Evolutionary conservation across 37 sponge, comb jelly and placozoan species (phyloP).

Genomic region (Crambe crambe): DNA sequence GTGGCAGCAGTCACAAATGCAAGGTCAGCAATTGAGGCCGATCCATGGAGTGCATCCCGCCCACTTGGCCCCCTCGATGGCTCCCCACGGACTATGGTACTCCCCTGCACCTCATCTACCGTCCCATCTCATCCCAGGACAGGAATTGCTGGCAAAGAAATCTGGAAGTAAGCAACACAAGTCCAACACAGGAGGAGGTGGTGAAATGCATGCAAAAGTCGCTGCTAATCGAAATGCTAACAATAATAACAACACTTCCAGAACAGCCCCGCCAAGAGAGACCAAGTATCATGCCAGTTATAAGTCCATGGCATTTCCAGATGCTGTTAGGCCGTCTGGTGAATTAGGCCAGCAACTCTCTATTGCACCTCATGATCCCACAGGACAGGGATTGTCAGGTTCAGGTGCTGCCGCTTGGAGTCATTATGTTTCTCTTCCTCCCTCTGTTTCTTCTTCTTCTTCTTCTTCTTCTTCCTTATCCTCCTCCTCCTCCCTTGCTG

Average conservation of each 20-base stretch:
- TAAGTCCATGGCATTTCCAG: background rate
- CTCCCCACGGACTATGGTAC: slow-evolving; percentile 33
- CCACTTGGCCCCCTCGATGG: slow-evolving; percentile 32
- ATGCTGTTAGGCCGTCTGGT: background rate
- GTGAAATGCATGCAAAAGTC: background rate
- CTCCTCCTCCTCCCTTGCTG: background rate
- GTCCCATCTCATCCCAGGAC: slow-evolving; percentile 35
- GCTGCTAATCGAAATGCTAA: slow-evolving; percentile 22
- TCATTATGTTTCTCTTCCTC: no score
- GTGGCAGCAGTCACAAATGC: slow-evolving; percentile 59
- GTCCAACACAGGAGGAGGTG: background rate
- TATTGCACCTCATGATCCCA: no score
- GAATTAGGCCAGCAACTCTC: background rate
- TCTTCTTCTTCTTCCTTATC: no score
- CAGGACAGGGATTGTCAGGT: no score
- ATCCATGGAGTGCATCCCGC: slow-evolving; percentile 20
- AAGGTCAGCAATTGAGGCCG: slow-evolving; percentile 8
- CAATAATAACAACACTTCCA: slow-evolving; percentile 25
- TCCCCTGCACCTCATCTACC: background rate
- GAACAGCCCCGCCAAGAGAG: background rate
- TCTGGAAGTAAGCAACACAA: background rate
- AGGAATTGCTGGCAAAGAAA: slow-evolving; percentile 30
- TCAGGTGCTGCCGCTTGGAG: no score
- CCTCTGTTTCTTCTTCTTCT: no score
- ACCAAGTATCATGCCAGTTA: background rate